Evolutionary conservation across 2,797 vertebrate species (phyloP).

Genomic region (Rhadinocentrus ornatus): DNA sequence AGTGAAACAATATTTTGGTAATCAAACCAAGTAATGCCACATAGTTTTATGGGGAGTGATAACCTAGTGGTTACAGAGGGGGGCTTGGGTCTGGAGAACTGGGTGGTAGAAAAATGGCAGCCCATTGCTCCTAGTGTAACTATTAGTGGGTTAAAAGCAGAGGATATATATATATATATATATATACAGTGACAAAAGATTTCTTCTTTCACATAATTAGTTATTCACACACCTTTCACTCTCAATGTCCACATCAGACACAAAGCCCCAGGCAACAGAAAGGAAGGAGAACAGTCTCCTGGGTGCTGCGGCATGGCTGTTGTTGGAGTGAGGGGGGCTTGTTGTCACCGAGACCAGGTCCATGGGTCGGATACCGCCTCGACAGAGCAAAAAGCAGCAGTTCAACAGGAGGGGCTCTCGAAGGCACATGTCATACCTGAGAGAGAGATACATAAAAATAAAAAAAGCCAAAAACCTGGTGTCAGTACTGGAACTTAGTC

Average conservation of each 20-base stretch:
- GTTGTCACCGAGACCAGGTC: constrained; percentile 92
- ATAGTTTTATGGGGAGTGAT: not conserved
- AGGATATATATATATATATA: no score
- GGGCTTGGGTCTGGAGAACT: not conserved
- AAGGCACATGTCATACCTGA: constrained; percentile 91
- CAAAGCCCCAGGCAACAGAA: constrained; percentile 94
- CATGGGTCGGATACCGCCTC: constrained; percentile 86
- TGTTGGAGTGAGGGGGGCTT: constrained; percentile 78
- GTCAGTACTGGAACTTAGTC: not conserved
- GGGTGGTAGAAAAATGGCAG: not conserved
- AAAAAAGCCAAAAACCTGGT: not conserved
- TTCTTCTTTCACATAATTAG: no score
- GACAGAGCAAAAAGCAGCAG: constrained; percentile 92
- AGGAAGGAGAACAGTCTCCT: constrained; percentile 91
- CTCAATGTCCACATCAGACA: constrained; percentile 94
- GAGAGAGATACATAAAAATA: constrained; percentile 5
- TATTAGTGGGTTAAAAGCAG: no score
- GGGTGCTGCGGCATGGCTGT: constrained; percentile 65
- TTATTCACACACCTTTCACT: constrained; percentile 85
- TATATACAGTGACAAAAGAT: no score
- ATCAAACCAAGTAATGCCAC: not conserved
- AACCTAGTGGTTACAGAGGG: not conserved
- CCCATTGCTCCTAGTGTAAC: no score
- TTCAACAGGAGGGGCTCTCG: constrained; percentile 91
- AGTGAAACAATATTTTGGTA: not conserved